Conservation (phyloP, 1,140 invertebrate genomes). For the Macrocentrus cingulum region DNA sequence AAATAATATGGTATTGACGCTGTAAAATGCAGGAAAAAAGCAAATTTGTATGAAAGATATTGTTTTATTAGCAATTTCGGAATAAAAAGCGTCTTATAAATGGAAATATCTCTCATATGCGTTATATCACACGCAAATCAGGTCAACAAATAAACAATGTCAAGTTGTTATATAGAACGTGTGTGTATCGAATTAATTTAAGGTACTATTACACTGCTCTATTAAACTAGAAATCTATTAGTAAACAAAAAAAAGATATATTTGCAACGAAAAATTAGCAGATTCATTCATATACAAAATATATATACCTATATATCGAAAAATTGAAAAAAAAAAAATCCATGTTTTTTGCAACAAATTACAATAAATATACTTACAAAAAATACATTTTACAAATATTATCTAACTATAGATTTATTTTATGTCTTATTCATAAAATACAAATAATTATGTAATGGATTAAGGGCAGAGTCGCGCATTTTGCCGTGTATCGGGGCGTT, state of each 20-base stretch:
- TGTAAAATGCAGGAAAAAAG: not conserved
- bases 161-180: not conserved
- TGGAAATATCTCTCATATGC: not conserved
- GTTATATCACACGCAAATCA: not conserved
- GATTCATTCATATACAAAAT: not conserved
- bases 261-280: slow-evolving; percentile 9
- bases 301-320: not conserved
- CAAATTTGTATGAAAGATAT: not conserved
- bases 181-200: slow-evolving; percentile 11
- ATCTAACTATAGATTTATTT: not conserved
- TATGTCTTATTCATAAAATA: not conserved
- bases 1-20: too few relatives aligned
- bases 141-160: not conserved
- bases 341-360: slow-evolving; percentile 6
- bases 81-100: not conserved
- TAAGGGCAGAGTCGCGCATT: slow-evolving; percentile 4
- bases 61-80: not conserved
- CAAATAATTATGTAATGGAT: slow-evolving; percentile 8
- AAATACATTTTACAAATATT: not conserved
- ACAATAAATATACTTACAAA: slow-evolving; percentile 16
- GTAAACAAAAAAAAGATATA: not conserved
- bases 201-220: not conserved
- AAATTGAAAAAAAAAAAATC: not conserved
- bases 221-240: not conserved
- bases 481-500: slow-evolving; percentile 34